Evolutionary conservation across 2,113 vertebrate species (phyloP).

Genomic region (Steatornis caripensis): DNA sequence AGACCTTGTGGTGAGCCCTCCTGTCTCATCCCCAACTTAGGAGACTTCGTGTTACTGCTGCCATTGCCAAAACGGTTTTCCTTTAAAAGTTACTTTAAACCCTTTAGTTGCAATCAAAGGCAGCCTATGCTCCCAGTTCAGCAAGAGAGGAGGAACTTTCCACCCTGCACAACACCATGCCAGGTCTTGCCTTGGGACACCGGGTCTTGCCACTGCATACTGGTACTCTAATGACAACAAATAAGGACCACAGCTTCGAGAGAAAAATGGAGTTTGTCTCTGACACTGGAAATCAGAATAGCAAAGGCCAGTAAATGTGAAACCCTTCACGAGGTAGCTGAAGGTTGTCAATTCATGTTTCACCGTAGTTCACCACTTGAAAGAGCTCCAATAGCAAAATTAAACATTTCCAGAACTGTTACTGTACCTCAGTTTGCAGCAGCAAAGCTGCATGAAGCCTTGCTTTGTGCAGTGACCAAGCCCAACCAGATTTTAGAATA

Average conservation of each 20-base stretch:
- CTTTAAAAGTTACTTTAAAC: background rate
- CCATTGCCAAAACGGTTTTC: background rate
- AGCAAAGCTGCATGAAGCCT: background rate
- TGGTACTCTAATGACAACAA: background rate
- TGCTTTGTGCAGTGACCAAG: background rate
- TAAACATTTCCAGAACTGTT: background rate
- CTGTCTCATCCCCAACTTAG: fast-evolving
- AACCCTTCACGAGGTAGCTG: background rate
- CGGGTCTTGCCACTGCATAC: fast-evolving
- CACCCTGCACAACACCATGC: background rate
- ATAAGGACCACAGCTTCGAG: background rate
- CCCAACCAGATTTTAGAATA: background rate
- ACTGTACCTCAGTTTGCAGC: background rate
- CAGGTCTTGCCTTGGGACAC: background rate
- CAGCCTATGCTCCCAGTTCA: background rate
- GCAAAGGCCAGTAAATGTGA: background rate
- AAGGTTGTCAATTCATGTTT: background rate
- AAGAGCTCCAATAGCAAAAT: background rate
- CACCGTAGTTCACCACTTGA: background rate
- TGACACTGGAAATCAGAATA: background rate
- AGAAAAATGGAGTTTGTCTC: background rate
- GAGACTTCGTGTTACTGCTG: background rate
- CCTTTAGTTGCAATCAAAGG: background rate
- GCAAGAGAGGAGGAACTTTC: background rate
- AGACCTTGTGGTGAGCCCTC: background rate